phyloP scores from a whole-genome alignment of 2,888 invertebrate genomes.

The Chloromyia formosa region DNA sequence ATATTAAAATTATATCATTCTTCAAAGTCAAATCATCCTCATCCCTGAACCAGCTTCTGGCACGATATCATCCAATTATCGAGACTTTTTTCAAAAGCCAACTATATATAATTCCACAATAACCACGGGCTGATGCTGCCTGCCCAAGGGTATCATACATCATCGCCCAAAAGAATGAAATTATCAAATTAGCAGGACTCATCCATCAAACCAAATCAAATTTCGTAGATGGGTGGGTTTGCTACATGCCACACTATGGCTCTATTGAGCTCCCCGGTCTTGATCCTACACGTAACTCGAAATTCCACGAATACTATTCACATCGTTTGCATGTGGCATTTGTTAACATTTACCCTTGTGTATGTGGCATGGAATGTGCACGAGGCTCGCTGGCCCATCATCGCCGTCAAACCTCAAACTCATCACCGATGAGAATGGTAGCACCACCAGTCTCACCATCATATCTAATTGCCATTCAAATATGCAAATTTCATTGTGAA shows the following conservation, averaged over 20 bases:
- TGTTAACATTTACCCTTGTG: conserved; percentile 41
- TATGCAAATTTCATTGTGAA: conserved; percentile 44
- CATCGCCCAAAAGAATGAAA: conserved; percentile 46
- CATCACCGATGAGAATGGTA: not conserved
- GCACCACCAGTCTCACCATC: conserved; percentile 32
- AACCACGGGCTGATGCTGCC: conserved; percentile 2
- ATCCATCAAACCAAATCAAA: conserved; percentile 49
- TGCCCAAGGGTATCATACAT: conserved; percentile 44
- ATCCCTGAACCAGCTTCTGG: not conserved
- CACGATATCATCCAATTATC: not conserved
- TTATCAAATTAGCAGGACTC: conserved; percentile 49
- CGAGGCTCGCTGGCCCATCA: conserved; percentile 21
- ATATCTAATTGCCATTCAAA: conserved; percentile 45
- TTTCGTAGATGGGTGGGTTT: conserved; percentile 37
- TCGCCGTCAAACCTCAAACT: not conserved
- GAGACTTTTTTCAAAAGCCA: not conserved
- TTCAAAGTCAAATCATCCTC: too few relatives aligned
- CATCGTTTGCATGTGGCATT: conserved; percentile 42
- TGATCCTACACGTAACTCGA: not conserved
- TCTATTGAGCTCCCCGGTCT: conserved; percentile 3
- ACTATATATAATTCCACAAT: not conserved
- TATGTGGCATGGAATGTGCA: conserved; percentile 19
- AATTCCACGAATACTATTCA: conserved; percentile 7
- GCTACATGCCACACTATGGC: not conserved
- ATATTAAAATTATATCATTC: too few relatives aligned